Conservation (phyloP, 2,888 invertebrate genomes). For the Steinernema scapterisci region DNA sequence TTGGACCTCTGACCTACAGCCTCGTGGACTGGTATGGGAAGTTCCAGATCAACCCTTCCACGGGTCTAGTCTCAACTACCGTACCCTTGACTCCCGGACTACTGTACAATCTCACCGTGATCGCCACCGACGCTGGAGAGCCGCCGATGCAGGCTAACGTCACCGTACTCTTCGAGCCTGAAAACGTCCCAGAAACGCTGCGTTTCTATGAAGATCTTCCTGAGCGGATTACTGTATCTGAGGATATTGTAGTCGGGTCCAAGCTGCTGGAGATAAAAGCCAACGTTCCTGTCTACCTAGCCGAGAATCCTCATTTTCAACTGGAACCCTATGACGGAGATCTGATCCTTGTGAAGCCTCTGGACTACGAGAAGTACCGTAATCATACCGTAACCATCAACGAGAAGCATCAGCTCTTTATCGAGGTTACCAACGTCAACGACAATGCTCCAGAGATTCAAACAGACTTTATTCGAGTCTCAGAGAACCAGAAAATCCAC, state of each 20-base stretch:
- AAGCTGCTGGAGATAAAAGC: background rate
- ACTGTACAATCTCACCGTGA: slow-evolving; percentile 21
- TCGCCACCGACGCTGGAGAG: slow-evolving; percentile 28
- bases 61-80: background rate
- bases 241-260: background rate
- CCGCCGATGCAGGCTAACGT: background rate
- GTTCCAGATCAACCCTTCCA: slow-evolving; percentile 25
- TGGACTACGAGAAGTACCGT: slow-evolving; percentile 23
- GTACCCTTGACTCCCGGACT: background rate
- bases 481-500: slow-evolving; percentile 5
- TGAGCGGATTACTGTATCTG: slow-evolving; percentile 10
- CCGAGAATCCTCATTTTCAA: background rate
- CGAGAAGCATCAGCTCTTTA: background rate
- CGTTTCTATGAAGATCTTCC: background rate
- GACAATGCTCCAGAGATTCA: slow-evolving; percentile 34
- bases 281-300: background rate
- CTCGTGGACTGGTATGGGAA: slow-evolving; percentile 14
- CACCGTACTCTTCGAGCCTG: slow-evolving; percentile 11
- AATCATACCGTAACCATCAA: slow-evolving; percentile 10
- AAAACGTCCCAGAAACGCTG: background rate
- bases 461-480: slow-evolving; percentile 5
- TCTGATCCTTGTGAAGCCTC: slow-evolving; percentile 8
- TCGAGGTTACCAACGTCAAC: slow-evolving; percentile 33
- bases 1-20: slow-evolving; percentile 14
- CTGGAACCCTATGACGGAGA: slow-evolving; percentile 4